These are phyloP conservation scores for Drosophila rellima DNA, from an alignment of 2,888 invertebrate genomes.

Conservation along the genomic window DNA sequence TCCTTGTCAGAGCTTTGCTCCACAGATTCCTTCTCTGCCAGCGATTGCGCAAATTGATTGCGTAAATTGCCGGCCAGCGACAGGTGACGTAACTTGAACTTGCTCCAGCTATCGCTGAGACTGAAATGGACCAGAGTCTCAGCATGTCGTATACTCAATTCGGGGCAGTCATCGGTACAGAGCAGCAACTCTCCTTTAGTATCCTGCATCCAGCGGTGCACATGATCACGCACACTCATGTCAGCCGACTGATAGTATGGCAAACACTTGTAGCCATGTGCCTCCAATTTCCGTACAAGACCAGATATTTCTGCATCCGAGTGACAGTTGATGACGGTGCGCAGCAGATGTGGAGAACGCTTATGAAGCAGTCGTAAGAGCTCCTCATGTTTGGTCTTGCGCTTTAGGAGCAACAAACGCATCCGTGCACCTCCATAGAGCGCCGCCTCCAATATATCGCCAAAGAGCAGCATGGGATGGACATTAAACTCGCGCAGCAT, in stretches of 20 bases:
- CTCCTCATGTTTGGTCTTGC: conserved; percentile 23
- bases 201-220: conserved; percentile 42
- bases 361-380: conserved; percentile 32
- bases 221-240: conserved; percentile 28
- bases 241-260: conserved; percentile 56
- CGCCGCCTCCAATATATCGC: conserved; percentile 66
- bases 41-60: conserved; percentile 27
- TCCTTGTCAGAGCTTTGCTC: background rate
- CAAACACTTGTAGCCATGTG: conserved; percentile 29
- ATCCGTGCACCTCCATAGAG: conserved; percentile 56
- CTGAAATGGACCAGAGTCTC: conserved; percentile 60
- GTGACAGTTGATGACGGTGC: conserved; percentile 60
- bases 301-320: conserved; percentile 48
- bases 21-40: background rate
- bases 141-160: conserved; percentile 54
- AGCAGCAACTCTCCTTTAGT: conserved; percentile 42
- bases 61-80: conserved; percentile 41
- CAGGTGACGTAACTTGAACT: conserved; percentile 60
- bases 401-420: conserved; percentile 23
- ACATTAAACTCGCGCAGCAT: conserved; percentile 31
- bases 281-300: conserved; percentile 20
- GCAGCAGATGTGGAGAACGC: conserved; percentile 44
- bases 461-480: conserved; percentile 53
- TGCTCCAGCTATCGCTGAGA: conserved; percentile 59
- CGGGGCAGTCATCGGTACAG: conserved; percentile 67